phyloP scores from a whole-genome alignment of 2,888 invertebrate species.

The Yponomeuta malinellus region DNA sequence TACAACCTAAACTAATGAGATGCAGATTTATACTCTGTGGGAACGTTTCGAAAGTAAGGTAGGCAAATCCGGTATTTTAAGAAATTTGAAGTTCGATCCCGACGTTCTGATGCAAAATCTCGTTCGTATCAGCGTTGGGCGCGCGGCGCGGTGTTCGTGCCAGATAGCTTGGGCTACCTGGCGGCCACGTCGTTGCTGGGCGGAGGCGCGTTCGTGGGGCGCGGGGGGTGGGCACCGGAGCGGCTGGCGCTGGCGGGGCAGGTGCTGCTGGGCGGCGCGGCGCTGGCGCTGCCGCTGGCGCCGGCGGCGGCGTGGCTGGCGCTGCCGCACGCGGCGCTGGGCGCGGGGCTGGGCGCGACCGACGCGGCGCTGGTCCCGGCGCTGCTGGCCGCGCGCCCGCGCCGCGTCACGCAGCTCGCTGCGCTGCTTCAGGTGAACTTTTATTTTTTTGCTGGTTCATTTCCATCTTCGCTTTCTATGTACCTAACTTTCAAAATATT shows the following conservation, averaged over 20 bases:
- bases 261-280: slow-evolving; percentile 54
- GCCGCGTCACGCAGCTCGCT: slow-evolving; percentile 41
- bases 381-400: slow-evolving; percentile 35
- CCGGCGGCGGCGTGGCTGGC: slow-evolving; percentile 39
- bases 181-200: slow-evolving; percentile 24
- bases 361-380: slow-evolving; percentile 65
- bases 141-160: slow-evolving; percentile 55
- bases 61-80: too few relatives aligned
- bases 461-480: too few relatives aligned
- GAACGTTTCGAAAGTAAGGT: too few relatives aligned
- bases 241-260: slow-evolving; percentile 34
- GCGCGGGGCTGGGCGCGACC: slow-evolving; percentile 52
- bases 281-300: slow-evolving; percentile 53
- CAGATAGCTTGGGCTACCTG: slow-evolving; percentile 62
- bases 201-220: slow-evolving; percentile 16
- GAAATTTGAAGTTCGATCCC: too few relatives aligned
- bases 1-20: too few relatives aligned
- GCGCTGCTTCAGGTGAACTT: slow-evolving; percentile 40
- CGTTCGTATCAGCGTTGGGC: slow-evolving; percentile 43
- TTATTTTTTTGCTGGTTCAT: too few relatives aligned
- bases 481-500: too few relatives aligned
- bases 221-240: slow-evolving; percentile 28
- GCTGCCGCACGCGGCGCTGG: slow-evolving; percentile 57
- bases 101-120: not conserved
- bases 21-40: too few relatives aligned